Base-by-base conservation (phyloP, 64 coral and sea anemone genomes). In the Actinia tenebrosa region DNA sequence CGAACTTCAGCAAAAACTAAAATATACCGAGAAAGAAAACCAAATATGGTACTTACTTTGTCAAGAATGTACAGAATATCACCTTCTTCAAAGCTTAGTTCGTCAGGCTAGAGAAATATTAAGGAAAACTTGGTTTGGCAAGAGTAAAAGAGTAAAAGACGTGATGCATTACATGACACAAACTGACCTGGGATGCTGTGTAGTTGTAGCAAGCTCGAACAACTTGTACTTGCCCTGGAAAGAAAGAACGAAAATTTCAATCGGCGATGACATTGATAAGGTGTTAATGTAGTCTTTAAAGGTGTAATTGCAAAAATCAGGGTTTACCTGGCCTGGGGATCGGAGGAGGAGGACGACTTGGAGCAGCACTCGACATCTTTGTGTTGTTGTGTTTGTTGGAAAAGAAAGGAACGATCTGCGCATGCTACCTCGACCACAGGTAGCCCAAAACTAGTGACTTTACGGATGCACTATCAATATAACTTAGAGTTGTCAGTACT, bases 1-100 rank as follows among this genome's bases (percentile, higher is more conserved):
- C 69, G 69, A 75, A 66, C 63, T 75, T 26, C 9, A 30, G 11
- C 13, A 75, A 75, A 42, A n/a, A 10, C 1, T 16, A 50, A 79
- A 79, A 45, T 1, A 53, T 18, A 20, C 2, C 18, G 17, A 50
- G 19, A 52, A 10, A 45, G 16, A 53, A 45, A 20, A 23, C 37
- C 2, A 79, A 79, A 5, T 37, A 22, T 16, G 19, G 16, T 54
- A 58, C 63, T 94, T 86, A 99, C 97, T 93, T 90, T 95, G 55
- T 99, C 93, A 55, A 95, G 89, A 69, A 99, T 99, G 60, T 99
- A 99, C 11, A 99, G 77, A 89, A 99, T 95, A 79, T 99, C 97
- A 22, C 97, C 97, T 93, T 99, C 97, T 71, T 99, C 97, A 23
- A 99, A 99, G 64, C 93, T 93, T 61, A 99, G 84, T 53, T 98